A percentile compares a stretch with the other conserved stretches of the same genome.
These are phyloP conservation scores for Phalacrocorax pelagicus DNA, from an alignment of 2,113 vertebrate genomes.

Conservation along the genomic window DNA sequence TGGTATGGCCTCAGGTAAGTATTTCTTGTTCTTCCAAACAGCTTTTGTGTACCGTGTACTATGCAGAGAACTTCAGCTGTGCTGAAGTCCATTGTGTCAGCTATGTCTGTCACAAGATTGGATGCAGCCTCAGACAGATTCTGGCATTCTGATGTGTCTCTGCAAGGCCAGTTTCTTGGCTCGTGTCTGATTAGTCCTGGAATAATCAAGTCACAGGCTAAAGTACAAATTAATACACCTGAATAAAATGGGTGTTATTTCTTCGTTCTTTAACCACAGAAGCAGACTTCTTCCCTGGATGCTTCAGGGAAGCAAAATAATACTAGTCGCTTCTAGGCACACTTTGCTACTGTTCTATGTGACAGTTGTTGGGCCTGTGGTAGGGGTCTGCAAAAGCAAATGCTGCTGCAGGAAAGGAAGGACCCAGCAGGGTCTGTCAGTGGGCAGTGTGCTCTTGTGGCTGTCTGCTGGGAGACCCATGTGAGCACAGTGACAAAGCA, in stretches of 20 bases:
- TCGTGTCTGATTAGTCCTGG: neutral
- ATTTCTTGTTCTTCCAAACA: neutral
- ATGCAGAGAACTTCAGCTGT: neutral
- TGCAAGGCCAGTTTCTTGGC: neutral
- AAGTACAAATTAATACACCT: neutral
- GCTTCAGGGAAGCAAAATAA: neutral
- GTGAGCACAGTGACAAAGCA: neutral
- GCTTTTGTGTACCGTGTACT: neutral
- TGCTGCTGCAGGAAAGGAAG: neutral
- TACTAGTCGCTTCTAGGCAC: neutral
- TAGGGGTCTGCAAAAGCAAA: neutral
- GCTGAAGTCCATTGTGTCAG: neutral
- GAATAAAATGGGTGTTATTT: neutral
- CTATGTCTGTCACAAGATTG: fast-evolving
- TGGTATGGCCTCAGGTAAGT: constrained; percentile 92
- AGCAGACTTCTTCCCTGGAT: neutral
- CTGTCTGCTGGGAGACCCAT: neutral
- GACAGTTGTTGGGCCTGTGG: neutral
- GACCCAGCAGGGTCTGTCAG: neutral
- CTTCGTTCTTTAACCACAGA: neutral
- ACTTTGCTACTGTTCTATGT: neutral
- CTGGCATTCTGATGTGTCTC: neutral
- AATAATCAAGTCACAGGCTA: neutral
- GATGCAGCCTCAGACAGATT: neutral
- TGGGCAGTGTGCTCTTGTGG: neutral